Conservation (phyloP, 2,888 invertebrate genomes). For the Leptarthrus brevirostris region DNA sequence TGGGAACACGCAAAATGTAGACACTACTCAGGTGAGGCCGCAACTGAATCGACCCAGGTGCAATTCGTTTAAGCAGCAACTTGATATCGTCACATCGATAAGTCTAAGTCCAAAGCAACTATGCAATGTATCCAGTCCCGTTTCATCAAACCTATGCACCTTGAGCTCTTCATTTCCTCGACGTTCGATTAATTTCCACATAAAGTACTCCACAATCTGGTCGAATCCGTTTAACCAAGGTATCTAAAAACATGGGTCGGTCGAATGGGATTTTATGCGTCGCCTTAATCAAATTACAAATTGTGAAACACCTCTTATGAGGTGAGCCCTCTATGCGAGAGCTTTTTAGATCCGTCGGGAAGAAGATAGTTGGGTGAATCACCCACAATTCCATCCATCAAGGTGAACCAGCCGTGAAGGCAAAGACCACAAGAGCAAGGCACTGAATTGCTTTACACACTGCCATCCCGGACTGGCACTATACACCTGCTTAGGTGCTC, state of each 20-base stretch:
- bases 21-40: background rate
- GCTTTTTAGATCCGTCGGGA: background rate
- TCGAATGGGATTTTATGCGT: conserved; percentile 39
- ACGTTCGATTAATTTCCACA: conserved; percentile 40
- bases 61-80: conserved; percentile 26
- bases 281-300: conserved; percentile 43
- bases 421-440: conserved; percentile 45
- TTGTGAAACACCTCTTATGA: conserved; percentile 39
- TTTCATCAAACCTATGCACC: conserved; percentile 14
- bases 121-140: background rate
- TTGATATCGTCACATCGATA: conserved; percentile 11
- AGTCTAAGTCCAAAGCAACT: background rate
- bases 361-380: conserved; percentile 5
- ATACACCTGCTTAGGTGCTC: too few species aligned
- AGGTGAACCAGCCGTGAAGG: conserved; percentile 47
- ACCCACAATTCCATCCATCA: conserved; percentile 45
- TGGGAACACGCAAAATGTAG: background rate
- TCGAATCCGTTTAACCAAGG: conserved; percentile 21
- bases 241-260: conserved; percentile 36
- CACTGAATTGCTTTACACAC: conserved; percentile 28
- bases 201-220: conserved; percentile 22
- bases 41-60: background rate
- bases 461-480: background rate
- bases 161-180: conserved; percentile 19
- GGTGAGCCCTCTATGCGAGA: background rate